phyloP scores from a whole-genome alignment of 2,113 vertebrate genomes.

The Cyprinodon variegatus region DNA sequence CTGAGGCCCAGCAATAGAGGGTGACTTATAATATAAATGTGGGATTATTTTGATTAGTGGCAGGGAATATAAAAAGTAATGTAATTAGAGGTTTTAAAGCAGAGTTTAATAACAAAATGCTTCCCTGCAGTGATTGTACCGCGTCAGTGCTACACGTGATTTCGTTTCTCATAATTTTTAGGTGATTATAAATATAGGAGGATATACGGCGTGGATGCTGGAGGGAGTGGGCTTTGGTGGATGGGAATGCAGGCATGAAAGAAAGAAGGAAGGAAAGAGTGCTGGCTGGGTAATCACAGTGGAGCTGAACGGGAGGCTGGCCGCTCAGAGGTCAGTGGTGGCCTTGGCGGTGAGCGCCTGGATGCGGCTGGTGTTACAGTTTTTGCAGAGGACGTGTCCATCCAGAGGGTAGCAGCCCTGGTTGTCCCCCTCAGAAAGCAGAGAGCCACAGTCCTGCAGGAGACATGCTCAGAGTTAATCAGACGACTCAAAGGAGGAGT shows the following conservation, averaged over 20 bases:
- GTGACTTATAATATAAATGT: background rate
- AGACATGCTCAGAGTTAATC: slow-evolving; percentile 45
- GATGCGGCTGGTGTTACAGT: slow-evolving; percentile 94
- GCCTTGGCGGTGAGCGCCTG: slow-evolving; percentile 95
- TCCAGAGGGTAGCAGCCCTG: slow-evolving; percentile 99
- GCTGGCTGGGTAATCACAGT: slow-evolving; percentile 47
- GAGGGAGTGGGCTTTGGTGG: slow-evolving; percentile 43
- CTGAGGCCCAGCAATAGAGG: background rate
- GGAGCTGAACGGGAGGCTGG: slow-evolving; percentile 25
- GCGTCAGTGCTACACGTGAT: slow-evolving; percentile 23
- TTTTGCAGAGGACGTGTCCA: slow-evolving; percentile 96
- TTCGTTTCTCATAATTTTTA: slow-evolving; percentile 15
- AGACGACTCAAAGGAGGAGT: too few species aligned
- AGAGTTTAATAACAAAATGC: background rate
- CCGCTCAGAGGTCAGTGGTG: slow-evolving; percentile 94
- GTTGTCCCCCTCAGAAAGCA: slow-evolving; percentile 96
- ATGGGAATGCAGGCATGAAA: slow-evolving; percentile 28
- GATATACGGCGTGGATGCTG: slow-evolving; percentile 7
- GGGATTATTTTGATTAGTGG: background rate
- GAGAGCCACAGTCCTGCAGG: slow-evolving; percentile 90
- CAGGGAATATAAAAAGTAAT: background rate
- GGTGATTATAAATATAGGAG: slow-evolving; percentile 23
- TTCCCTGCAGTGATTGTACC: slow-evolving; percentile 40
- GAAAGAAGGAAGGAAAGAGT: slow-evolving; percentile 8
- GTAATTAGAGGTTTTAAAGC: background rate